Evolutionary conservation across 2,113 vertebrate species (phyloP), one percentile per base, ranked within the genome.

Genomic region (Scophthalmus maximus): DNA sequence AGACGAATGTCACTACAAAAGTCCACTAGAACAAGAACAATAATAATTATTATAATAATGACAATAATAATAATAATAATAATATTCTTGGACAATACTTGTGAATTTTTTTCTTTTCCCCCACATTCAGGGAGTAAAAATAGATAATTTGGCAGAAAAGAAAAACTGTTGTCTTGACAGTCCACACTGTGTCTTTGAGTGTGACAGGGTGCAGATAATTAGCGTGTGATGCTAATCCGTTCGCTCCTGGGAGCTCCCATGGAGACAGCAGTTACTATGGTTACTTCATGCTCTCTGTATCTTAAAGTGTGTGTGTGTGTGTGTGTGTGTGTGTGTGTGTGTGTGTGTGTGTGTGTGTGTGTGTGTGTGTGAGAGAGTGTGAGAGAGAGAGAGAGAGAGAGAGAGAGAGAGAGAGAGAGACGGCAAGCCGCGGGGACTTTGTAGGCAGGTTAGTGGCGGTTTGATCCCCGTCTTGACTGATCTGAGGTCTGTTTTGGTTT

Each of bases 1-100:
- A 79, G 73, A 90, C 76, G 76, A 82, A 84, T 79, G 81, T 50
- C 90, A 91, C 85, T 73, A 92, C 78, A 82, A 83, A 89, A 87
- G 76, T 87, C 87, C 60, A 90, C 85, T 79, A 89, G 61, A 85
- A 83, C 73, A 79, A 87, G 81, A 89, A 87, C 82, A 86, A 77
- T 79, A 79, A 76, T 47, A 82, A 83, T 60, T 63, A 70, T 81
- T 51, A 73, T 23, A 58, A 77, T 62, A 67, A 60, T 22, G 55
- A 44, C 68, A 51, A 83, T 60, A 66, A 70, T 81, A 55, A 73
- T 23, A 58, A 77, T 62, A 67, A 60, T 22, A 60, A 44, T 71
- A 51, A 84, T 62, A 79, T 29, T 82, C 64, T 42, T 72, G 6
- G 10, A 76, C 76, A 36, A 7, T 61, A 68, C 64, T 64, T 68